These are phyloP conservation scores for Helicorthomorpha holstii DNA, from an alignment of 1,140 invertebrate species.

Conservation along the genomic window DNA sequence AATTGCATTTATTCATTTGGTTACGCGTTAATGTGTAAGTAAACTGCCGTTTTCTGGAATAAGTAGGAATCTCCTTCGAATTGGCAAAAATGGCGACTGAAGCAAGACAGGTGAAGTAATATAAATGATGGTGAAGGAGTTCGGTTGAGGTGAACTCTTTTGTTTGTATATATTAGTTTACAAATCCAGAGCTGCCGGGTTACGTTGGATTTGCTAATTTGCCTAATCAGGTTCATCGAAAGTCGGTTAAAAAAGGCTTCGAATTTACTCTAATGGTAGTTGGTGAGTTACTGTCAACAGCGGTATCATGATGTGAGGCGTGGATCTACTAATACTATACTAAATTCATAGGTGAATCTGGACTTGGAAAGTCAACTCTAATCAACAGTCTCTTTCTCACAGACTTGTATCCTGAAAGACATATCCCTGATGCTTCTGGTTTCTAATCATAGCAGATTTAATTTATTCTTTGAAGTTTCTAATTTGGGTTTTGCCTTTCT, in stretches of 20 bases:
- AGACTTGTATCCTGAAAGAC: constrained; percentile 77
- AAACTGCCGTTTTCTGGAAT: no score
- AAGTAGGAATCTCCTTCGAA: no score
- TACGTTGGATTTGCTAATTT: constrained; percentile 87
- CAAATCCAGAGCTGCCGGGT: constrained; percentile 47
- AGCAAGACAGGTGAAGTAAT: not conserved
- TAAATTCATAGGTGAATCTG: constrained; percentile 58
- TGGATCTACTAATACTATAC: not conserved
- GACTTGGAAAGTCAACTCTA: constrained; percentile 92
- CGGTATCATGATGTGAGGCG: not conserved
- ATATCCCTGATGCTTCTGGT: constrained; percentile 72
- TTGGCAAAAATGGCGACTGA: not conserved
- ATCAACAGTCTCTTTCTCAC: constrained; percentile 96
- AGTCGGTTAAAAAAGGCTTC: constrained; percentile 94
- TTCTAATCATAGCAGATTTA: constrained; percentile 18
- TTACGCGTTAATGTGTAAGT: no score
- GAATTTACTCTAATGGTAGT: constrained; percentile 97
- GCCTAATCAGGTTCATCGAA: constrained; percentile 84
- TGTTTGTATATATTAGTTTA: constrained; percentile 11
- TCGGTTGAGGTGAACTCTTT: not conserved
- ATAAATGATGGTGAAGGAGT: not conserved
- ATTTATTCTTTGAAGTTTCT: no score
- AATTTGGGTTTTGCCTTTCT: constrained; percentile 2
- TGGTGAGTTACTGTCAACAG: constrained; percentile 25
- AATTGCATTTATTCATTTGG: no score